phyloP scores from a whole-genome alignment of 2,797 vertebrate species.

The Channallabes apus region DNA sequence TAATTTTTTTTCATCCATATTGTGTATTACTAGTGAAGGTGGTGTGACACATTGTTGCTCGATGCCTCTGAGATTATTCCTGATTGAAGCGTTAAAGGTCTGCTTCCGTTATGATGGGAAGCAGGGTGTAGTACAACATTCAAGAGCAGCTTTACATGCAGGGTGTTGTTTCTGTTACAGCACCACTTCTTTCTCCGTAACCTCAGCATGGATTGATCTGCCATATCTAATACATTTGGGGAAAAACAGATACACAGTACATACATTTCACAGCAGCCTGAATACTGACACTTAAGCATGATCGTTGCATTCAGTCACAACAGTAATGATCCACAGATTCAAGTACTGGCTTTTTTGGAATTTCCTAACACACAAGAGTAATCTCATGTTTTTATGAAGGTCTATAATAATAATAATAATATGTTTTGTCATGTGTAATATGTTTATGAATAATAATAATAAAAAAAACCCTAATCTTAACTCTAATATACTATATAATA shows the following conservation, averaged over 20 bases:
- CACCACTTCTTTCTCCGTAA: background rate
- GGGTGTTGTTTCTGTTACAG: constrained; percentile 1
- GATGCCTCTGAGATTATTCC: background rate
- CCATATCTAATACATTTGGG: constrained; percentile 9
- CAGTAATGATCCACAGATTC: background rate
- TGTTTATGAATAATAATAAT: background rate
- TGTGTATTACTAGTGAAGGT: background rate
- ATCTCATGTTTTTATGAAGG: background rate
- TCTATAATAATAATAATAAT: no score
- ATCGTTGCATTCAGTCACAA: constrained; percentile 13
- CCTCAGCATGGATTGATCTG: constrained; percentile 29
- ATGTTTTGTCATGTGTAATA: background rate
- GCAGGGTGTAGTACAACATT: background rate
- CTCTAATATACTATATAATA: background rate
- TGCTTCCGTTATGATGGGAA: background rate
- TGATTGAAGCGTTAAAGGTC: constrained; percentile 3
- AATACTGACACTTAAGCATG: background rate
- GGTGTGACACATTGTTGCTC: background rate
- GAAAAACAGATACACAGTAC: constrained; percentile 1
- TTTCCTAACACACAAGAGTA: background rate
- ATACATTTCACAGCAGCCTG: background rate
- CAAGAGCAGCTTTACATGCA: constrained; percentile 1
- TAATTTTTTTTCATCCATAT: background rate
- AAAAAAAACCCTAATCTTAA: background rate
- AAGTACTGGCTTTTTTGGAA: constrained; percentile 1